Evolutionary conservation across 2,888 invertebrate genomes (phyloP).

Genomic region (Chloromyia formosa): DNA sequence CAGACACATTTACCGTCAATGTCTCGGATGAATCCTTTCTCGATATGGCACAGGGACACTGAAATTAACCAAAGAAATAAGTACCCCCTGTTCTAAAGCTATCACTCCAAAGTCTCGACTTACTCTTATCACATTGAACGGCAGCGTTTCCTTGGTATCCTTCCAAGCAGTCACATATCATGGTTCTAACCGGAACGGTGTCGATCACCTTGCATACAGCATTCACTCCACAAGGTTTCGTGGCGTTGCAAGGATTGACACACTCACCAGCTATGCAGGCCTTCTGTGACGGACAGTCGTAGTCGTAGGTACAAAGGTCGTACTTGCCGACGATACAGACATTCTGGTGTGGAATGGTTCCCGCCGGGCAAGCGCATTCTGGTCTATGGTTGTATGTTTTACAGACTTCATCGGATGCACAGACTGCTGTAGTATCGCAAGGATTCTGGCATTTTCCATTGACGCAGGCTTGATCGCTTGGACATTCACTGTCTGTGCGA

Average conservation of each 20-base stretch:
- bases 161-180: slow-evolving; percentile 87
- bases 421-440: slow-evolving; percentile 74
- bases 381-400: slow-evolving; percentile 78
- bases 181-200: slow-evolving; percentile 84
- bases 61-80: slow-evolving; percentile 53
- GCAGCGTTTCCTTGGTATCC: slow-evolving; percentile 90
- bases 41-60: slow-evolving; percentile 72
- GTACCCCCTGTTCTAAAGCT: background rate
- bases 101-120: slow-evolving; percentile 58
- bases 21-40: slow-evolving; percentile 73
- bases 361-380: slow-evolving; percentile 84
- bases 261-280: slow-evolving; percentile 86
- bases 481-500: slow-evolving; percentile 81
- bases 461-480: slow-evolving; percentile 80
- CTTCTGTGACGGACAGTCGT: slow-evolving; percentile 82
- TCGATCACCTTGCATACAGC: slow-evolving; percentile 82
- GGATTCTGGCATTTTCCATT: slow-evolving; percentile 83
- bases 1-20: slow-evolving; percentile 77
- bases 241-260: slow-evolving; percentile 82
- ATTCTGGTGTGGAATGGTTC: slow-evolving; percentile 72
- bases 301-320: slow-evolving; percentile 77
- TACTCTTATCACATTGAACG: slow-evolving; percentile 81
- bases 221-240: slow-evolving; percentile 77
- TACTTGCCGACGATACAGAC: slow-evolving; percentile 69
- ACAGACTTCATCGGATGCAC: slow-evolving; percentile 78